Base-by-base conservation (phyloP, 2,797 vertebrate genomes). In the Alectoris magna region DNA sequence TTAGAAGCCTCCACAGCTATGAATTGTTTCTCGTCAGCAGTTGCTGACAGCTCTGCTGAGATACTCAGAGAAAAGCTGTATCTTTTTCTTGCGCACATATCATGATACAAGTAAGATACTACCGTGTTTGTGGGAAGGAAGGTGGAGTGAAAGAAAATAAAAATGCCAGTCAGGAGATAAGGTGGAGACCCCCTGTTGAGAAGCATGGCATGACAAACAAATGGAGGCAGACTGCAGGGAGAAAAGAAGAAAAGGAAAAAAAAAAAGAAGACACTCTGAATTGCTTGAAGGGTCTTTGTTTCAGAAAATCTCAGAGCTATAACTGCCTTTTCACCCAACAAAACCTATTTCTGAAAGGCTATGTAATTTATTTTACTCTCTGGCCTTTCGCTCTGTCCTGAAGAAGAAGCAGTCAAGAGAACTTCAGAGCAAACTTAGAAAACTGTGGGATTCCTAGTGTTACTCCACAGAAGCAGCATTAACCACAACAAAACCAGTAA, bases 281-380 rank as follows among this genome's bases (percentile, higher is more conserved):
- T 62, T 84, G 44, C 90, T 74, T 49, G 34, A 29, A 68, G 17
- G 34, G 84, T 55, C 29, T 2, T 2, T 14, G 23, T 89, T 93
- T 94, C 70, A 87, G 72, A 93, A 90, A 87, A 66, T 69, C 46
- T 59, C 24, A 77, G 58, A 72, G 44, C 31, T 77, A 2, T 71
- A 82, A 84, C 41, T 36, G 44, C 22, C 83, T 89, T 91, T 67
- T 85, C 62, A 80, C 34, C 29, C 85, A 80, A 62, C 13, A 93
- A 89, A 91, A 82, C 21, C 22, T 72, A 22, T 56, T 94, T 85
- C 72, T 87, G 38, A 94, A 94, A 94, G 43, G 36, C 46, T 90
- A 84, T 78, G n/a, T 81, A 91, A 64, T 36, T 38, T 66, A 31
- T 66, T 91, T 41, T 58, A n/a, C 89, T 49, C 38, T 69, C 66